Percentiles rank a stretch among this genome's conserved stretches.
These are phyloP conservation scores for Eciton burchellii DNA, from an alignment of 1,140 invertebrate species.

Conservation along the genomic window DNA sequence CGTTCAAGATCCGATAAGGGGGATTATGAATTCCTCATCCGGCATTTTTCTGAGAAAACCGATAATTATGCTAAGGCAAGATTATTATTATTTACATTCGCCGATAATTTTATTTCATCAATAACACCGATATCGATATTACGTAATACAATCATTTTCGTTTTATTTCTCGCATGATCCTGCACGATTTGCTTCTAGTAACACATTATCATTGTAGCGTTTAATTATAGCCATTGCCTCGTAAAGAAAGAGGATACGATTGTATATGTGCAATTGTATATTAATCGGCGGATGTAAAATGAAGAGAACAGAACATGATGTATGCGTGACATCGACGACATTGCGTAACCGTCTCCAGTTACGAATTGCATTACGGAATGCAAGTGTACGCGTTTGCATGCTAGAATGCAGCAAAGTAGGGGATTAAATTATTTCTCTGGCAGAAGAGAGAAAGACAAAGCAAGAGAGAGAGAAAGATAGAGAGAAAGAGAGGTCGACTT, in stretches of 20 bases:
- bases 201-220: neutral
- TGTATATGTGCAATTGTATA: neutral
- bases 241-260: neutral
- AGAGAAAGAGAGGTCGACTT: neutral
- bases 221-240: neutral
- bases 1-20: neutral
- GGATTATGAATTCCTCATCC: neutral
- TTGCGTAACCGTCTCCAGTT: slow-evolving; percentile 21
- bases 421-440: neutral
- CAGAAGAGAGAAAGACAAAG: neutral
- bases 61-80: no score
- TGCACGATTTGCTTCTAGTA: neutral
- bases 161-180: neutral
- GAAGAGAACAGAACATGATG: neutral
- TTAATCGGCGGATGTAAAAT: neutral
- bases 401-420: neutral
- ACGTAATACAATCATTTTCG: no score
- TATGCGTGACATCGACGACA: neutral
- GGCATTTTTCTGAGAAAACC: neutral
- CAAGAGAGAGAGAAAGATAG: slow-evolving; percentile 1
- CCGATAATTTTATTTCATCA: neutral
- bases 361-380: neutral
- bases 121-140: neutral
- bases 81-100: neutral
- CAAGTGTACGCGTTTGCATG: slow-evolving; percentile 17